A percentile compares a stretch with the other conserved stretches of the same genome.
Evolutionary conservation across 2,888 invertebrate genomes (phyloP).

Genomic region (Diarsia rubi): DNA sequence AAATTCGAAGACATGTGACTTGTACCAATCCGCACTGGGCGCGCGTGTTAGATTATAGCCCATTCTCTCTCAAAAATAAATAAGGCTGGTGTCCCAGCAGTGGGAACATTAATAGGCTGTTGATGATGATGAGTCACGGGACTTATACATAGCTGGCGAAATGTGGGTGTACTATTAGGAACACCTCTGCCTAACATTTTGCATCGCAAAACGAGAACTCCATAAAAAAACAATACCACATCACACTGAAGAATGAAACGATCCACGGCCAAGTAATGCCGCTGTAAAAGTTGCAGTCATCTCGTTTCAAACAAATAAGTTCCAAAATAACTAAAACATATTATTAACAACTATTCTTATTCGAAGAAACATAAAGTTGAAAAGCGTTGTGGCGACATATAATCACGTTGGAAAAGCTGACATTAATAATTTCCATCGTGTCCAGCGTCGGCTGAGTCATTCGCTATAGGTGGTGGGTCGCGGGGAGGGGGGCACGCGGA

Average conservation of each 20-base stretch:
- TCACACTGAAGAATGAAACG: slow-evolving; percentile 1
- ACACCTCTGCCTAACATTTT: no score
- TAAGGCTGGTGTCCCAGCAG: no score
- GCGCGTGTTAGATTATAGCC: no score
- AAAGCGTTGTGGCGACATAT: slow-evolving; percentile 52
- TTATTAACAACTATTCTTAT: slow-evolving; percentile 54
- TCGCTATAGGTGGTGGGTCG: slow-evolving; percentile 42
- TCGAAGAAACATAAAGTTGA: slow-evolving; percentile 52
- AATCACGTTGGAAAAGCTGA: slow-evolving; percentile 64
- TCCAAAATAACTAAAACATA: slow-evolving; percentile 46
- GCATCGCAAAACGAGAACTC: background rate
- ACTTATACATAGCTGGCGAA: no score
- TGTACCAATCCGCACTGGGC: no score
- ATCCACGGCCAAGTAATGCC: background rate
- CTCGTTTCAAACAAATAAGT: slow-evolving; percentile 52
- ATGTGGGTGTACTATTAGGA: no score
- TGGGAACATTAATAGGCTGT: no score
- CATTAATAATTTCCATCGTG: slow-evolving; percentile 72
- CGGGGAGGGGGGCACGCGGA: slow-evolving; percentile 75
- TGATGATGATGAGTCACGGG: no score
- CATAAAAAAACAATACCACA: background rate
- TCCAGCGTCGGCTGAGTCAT: slow-evolving; percentile 78
- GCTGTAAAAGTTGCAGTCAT: slow-evolving; percentile 21
- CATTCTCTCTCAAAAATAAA: no score
- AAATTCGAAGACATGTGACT: no score